These are phyloP conservation scores for Lepus timidus DNA, from an alignment of 2,113 vertebrate species.

Conservation along the genomic window DNA sequence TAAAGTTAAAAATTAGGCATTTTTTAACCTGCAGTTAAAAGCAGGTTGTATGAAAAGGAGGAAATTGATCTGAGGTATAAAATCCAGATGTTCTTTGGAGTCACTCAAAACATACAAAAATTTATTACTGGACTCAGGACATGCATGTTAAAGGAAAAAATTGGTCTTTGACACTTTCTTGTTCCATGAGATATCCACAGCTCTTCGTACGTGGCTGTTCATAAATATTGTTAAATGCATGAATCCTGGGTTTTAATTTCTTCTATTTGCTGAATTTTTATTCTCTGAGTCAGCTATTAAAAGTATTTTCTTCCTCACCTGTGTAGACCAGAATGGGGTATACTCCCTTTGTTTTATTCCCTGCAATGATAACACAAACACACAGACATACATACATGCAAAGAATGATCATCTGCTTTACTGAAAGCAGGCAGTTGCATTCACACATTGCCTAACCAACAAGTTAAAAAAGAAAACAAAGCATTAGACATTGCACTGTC, in stretches of 20 bases:
- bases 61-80: neutral
- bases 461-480: neutral
- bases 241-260: neutral
- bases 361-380: neutral
- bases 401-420: neutral
- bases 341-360: neutral
- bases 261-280: constrained; percentile 39
- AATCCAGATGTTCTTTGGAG: neutral
- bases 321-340: neutral
- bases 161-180: neutral
- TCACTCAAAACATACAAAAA: neutral
- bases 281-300: neutral
- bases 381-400: neutral
- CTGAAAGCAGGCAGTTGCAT: neutral
- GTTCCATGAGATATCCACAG: neutral
- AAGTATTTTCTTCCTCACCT: neutral
- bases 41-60: neutral
- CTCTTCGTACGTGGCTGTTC: neutral
- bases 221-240: neutral
- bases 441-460: neutral
- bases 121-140: neutral
- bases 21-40: too few relatives aligned
- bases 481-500: neutral
- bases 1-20: neutral
- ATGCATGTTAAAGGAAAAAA: neutral